phyloP scores from a whole-genome alignment of 2,113 vertebrate species.

The Jacana jacana region DNA sequence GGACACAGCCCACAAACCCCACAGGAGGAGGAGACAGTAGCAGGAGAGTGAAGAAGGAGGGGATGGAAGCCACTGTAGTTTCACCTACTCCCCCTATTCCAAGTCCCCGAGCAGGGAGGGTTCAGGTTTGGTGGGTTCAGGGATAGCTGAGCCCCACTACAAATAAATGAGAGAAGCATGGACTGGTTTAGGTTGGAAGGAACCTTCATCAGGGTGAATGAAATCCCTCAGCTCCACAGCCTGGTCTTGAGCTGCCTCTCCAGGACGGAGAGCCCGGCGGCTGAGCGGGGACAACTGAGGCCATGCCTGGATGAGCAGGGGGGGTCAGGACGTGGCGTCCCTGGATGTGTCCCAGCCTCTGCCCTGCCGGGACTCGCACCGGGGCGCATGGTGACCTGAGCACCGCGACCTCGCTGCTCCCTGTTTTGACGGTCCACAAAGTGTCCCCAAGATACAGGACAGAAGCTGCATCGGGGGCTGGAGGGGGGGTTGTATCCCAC shows the following conservation, averaged over 20 bases:
- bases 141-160: background rate
- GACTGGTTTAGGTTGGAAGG: background rate
- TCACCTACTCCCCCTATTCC: background rate
- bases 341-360: background rate
- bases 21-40: rapidly evolving
- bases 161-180: background rate
- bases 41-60: background rate
- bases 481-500: background rate
- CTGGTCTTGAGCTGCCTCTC: background rate
- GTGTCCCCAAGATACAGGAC: background rate
- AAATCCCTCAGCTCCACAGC: background rate
- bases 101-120: rapidly evolving
- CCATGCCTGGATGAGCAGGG: background rate
- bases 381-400: background rate
- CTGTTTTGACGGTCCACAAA: background rate
- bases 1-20: rapidly evolving
- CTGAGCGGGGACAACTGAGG: background rate
- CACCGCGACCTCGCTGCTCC: background rate
- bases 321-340: background rate
- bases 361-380: background rate
- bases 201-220: background rate
- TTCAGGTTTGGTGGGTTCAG: background rate
- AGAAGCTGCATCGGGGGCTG: rapidly evolving
- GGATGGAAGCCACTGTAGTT: rapidly evolving
- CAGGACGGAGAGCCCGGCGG: background rate